These are phyloP conservation scores for Celastrina argiolus DNA, from an alignment of 2,888 invertebrate species.

Conservation along the genomic window DNA sequence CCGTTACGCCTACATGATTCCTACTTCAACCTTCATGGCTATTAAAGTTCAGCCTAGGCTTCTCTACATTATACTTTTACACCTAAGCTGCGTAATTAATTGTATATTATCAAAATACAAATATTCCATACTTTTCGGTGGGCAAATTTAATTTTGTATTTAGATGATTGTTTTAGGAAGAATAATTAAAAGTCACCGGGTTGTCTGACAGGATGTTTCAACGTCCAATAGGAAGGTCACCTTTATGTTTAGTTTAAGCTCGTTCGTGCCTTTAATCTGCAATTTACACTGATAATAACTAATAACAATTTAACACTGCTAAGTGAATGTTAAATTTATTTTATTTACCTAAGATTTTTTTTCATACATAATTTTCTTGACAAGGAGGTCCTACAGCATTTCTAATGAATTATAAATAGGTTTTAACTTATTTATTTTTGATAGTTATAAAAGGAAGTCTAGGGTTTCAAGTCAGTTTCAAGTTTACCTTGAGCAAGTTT, in stretches of 20 bases:
- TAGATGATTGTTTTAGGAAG: background rate
- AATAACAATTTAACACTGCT: too few species aligned
- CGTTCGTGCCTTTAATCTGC: background rate
- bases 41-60: background rate
- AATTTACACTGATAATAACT: background rate
- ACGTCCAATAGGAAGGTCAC: background rate
- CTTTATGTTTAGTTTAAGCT: background rate
- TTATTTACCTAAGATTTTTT: background rate
- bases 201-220: background rate
- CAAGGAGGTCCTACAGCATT: background rate
- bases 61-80: background rate
- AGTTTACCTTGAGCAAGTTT: background rate
- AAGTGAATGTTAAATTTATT: background rate
- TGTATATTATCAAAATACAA: background rate
- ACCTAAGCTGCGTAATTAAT: background rate
- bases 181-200: background rate
- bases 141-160: background rate
- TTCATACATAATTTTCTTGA: background rate
- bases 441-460: background rate
- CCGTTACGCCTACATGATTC: constrained; percentile 5
- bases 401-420: background rate
- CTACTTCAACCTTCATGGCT: background rate
- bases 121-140: background rate
- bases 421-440: background rate
- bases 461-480: background rate